phyloP scores from a whole-genome alignment of 2,113 vertebrate species.

The Oxyura jamaicensis region DNA sequence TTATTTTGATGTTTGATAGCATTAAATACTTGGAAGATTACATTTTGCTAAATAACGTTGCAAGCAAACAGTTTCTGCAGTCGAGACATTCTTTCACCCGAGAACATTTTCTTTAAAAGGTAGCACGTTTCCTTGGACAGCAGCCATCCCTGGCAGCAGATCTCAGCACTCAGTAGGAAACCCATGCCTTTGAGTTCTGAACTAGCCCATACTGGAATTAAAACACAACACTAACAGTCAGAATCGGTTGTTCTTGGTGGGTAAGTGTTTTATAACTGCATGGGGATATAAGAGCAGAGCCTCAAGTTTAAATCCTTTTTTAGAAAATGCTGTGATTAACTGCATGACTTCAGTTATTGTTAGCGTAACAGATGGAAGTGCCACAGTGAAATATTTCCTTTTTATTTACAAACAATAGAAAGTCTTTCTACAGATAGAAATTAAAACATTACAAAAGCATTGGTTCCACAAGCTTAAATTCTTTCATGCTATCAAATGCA shows the following conservation, averaged over 20 bases:
- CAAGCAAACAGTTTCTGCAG: neutral
- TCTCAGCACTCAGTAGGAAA: constrained; percentile 52
- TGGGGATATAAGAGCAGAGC: constrained; percentile 42
- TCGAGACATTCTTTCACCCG: neutral
- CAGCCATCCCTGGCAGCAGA: constrained; percentile 52
- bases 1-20: constrained; percentile 32
- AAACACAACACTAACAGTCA: constrained; percentile 62
- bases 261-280: constrained; percentile 67
- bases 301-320: constrained; percentile 56
- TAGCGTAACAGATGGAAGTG: constrained; percentile 76
- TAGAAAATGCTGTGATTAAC: constrained; percentile 77
- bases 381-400: constrained; percentile 76
- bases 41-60: constrained; percentile 31
- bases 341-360: constrained; percentile 68
- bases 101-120: constrained; percentile 60
- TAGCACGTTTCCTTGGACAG: constrained; percentile 39
- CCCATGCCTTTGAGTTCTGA: constrained; percentile 35
- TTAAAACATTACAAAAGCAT: constrained; percentile 65
- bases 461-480: constrained; percentile 63
- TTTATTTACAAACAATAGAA: constrained; percentile 82
- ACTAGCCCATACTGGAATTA: constrained; percentile 47
- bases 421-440: constrained; percentile 60
- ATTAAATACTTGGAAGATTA: constrained; percentile 32
- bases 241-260: constrained; percentile 57
- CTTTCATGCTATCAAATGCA: constrained; percentile 54